Conservation (phyloP, 2,113 vertebrate genomes). For the Oryzias javanicus region DNA sequence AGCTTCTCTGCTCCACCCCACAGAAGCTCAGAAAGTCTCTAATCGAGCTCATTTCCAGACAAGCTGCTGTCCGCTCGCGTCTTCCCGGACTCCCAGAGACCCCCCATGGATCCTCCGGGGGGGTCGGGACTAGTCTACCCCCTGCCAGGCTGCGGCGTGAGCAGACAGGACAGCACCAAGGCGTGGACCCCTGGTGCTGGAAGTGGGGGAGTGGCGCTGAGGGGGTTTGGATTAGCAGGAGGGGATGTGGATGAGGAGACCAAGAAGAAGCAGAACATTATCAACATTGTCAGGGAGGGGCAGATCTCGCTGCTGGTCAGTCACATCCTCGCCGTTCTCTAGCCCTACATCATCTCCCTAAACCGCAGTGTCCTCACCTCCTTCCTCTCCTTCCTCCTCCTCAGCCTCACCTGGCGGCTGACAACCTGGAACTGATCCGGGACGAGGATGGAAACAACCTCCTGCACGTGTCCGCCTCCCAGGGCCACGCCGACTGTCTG, state of each 20-base stretch:
- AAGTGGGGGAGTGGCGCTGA: constrained; percentile 40
- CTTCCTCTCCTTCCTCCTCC: neutral
- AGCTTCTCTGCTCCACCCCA: neutral
- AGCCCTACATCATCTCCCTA: no score
- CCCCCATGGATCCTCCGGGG: constrained; percentile 69
- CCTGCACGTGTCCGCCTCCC: constrained; percentile 87
- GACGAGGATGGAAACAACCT: constrained; percentile 94
- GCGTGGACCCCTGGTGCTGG: constrained; percentile 72
- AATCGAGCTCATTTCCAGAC: constrained; percentile 60
- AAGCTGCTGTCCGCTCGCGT: constrained; percentile 79
- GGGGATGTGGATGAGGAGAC: constrained; percentile 77
- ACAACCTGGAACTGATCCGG: constrained; percentile 93
- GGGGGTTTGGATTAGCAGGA: constrained; percentile 71
- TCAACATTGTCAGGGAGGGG: constrained; percentile 95
- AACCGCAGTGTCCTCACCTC: neutral
- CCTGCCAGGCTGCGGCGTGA: constrained; percentile 58
- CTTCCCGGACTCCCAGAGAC: constrained; percentile 78
- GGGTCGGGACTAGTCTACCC: constrained; percentile 80
- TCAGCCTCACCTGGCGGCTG: constrained; percentile 92
- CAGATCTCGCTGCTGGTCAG: constrained; percentile 95
- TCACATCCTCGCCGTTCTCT: neutral
- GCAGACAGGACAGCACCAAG: constrained; percentile 73
- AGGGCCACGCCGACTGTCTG: constrained; percentile 92
- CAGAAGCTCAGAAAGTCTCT: neutral
- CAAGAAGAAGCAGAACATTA: constrained; percentile 92